A percentile compares a stretch with the other conserved stretches of the same genome.
phyloP scores from a whole-genome alignment of 2,113 vertebrate species.

The Orthonyx spaldingii region DNA sequence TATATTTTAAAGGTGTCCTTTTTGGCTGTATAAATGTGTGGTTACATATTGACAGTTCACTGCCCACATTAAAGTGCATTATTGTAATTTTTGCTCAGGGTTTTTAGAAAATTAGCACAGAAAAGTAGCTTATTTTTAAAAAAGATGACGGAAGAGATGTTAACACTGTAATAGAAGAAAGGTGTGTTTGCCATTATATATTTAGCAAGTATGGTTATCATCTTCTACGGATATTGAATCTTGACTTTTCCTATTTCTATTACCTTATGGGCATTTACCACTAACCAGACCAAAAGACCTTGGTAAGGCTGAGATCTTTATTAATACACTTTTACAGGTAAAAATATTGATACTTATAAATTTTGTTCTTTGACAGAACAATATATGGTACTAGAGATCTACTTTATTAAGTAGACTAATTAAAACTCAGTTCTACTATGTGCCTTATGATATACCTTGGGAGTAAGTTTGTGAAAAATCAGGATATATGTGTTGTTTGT shows the following conservation, averaged over 20 bases:
- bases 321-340: slow-evolving; percentile 87
- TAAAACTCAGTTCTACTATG: slow-evolving; percentile 99
- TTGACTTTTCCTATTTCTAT: slow-evolving; percentile 85
- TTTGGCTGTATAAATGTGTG: slow-evolving; percentile 77
- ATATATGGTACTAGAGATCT: slow-evolving; percentile 94
- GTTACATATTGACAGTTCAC: slow-evolving; percentile 88
- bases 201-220: slow-evolving; percentile 80
- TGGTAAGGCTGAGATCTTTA: slow-evolving; percentile 88
- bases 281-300: slow-evolving; percentile 96
- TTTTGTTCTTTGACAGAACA: slow-evolving; percentile 96
- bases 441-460: slow-evolving; percentile 99
- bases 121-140: slow-evolving; percentile 85
- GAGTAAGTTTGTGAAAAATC: slow-evolving; percentile 99
- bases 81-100: slow-evolving; percentile 96
- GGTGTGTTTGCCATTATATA: slow-evolving; percentile 80
- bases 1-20: slow-evolving; percentile 77
- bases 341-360: slow-evolving; percentile 88
- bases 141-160: slow-evolving; percentile 79
- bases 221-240: slow-evolving; percentile 79
- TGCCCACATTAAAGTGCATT: slow-evolving; percentile 96
- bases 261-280: slow-evolving; percentile 92
- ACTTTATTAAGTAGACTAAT: slow-evolving; percentile 93
- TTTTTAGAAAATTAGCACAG: slow-evolving; percentile 89
- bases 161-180: slow-evolving; percentile 82
- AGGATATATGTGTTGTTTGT: slow-evolving; percentile 99